Percentiles rank a stretch among this genome's conserved stretches.
phyloP scores from a whole-genome alignment of 2,113 vertebrate genomes.

The Hippopotamus amphibius region DNA sequence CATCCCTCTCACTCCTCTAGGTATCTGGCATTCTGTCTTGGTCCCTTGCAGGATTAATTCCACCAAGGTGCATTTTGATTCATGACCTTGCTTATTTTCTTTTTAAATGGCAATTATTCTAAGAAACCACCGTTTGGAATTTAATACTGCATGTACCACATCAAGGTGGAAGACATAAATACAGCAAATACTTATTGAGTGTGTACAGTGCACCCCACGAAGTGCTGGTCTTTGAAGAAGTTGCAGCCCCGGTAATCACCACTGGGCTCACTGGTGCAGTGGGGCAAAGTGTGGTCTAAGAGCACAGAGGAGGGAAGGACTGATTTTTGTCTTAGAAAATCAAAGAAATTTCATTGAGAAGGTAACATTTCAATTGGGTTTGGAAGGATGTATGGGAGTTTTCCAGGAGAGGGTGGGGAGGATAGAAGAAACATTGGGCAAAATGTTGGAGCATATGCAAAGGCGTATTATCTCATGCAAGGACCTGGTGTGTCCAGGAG shows the following conservation, averaged over 20 bases:
- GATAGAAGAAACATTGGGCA: neutral
- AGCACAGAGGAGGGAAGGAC: neutral
- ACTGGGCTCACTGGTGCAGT: neutral
- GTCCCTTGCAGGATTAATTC: neutral
- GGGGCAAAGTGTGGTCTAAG: neutral
- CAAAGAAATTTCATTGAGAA: neutral
- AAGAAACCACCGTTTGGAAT: neutral
- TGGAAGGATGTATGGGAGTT: neutral
- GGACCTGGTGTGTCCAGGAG: neutral
- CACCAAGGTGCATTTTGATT: neutral
- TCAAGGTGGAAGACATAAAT: neutral
- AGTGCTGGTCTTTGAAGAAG: neutral
- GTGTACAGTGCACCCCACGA: neutral
- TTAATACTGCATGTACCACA: neutral
- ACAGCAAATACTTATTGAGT: neutral
- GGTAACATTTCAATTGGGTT: neutral
- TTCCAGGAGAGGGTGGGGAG: neutral
- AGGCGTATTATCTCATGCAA: neutral
- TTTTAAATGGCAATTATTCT: neutral
- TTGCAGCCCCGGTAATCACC: fast-evolving
- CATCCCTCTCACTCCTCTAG: neutral
- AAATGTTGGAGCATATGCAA: neutral
- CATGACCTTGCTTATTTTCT: neutral
- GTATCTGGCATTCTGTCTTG: neutral
- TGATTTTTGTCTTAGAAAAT: neutral